Conservation (phyloP, 2,113 vertebrate species). For the Opisthocomus hoazin region DNA sequence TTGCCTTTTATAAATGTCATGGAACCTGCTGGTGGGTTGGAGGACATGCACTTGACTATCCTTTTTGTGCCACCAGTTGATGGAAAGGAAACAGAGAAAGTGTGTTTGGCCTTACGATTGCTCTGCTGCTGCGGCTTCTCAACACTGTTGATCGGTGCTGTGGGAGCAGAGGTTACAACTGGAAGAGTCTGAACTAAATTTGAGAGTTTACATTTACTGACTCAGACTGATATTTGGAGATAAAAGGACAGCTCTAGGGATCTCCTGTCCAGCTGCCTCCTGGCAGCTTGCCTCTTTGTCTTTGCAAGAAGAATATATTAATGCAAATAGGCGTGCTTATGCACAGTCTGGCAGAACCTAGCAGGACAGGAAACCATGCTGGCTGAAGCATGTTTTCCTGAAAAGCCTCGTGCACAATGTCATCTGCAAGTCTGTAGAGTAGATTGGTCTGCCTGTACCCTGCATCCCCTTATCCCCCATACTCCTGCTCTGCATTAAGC, state of each 20-base stretch:
- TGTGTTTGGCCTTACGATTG: background rate
- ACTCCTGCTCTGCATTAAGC: background rate
- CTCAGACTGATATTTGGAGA: background rate
- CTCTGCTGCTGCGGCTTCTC: background rate
- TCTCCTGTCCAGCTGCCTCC: conserved; percentile 6
- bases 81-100: background rate
- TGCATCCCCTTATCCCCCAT: background rate
- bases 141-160: rapidly evolving
- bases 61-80: background rate
- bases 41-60: background rate
- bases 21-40: background rate
- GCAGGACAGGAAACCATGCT: background rate
- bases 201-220: background rate
- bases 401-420: background rate
- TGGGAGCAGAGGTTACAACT: background rate
- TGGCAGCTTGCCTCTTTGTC: conserved; percentile 3
- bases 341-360: background rate
- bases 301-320: background rate
- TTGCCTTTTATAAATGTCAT: conserved; percentile 1
- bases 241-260: background rate
- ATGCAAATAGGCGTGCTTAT: background rate
- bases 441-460: background rate
- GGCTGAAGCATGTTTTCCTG: background rate
- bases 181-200: background rate
- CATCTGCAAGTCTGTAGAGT: background rate